Base-by-base conservation (phyloP, 2,113 vertebrate species). In the Channa argus region DNA sequence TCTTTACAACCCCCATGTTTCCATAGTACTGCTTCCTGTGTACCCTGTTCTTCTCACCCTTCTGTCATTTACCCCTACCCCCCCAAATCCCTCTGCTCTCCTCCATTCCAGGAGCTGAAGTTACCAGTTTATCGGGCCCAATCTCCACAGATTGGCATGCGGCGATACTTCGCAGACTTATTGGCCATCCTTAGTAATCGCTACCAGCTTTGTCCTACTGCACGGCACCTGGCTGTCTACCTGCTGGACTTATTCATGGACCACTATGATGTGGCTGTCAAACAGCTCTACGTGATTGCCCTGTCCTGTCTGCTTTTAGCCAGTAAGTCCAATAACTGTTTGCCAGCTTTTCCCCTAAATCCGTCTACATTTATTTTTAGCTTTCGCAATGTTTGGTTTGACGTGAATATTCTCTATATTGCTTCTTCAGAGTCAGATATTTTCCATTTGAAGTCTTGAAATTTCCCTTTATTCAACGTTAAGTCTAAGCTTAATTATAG, bases 241-340 rank as follows among this genome's bases (percentile, higher is more conserved):
- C 90, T 98, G 85, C 90, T 98, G 84, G 97, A 98, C 87, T 92
- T 96, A 86, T 96, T 97, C 80, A 96, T 98, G 95, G 97, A 97
- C 75, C 93, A 93, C 89, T 97, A 96, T 0, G 95, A 95, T 53
- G 90, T 96, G 76, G 85, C 94, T 1, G 90, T 95, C 83, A 96
- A 95, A 86, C 96, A 98, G 74, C 95, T 98, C 24, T 95, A 96
- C 4, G 56, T 95, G 24, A 90, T 94, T 62, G 95, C 96, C 0
- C 88, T 98, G 63, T 95, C 94, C 80, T 98, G 97, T 80, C 94
- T 98, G 77, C 94, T 97, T 53, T 94, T 98, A 10, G 96, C 97
- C 77, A 97, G 97, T 97, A 94, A 92, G 97, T 94, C 33, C 24
- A 46, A 10, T 36, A 49, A 64, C 46, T 56, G 10, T 12, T 10